Base-by-base conservation (phyloP, 2,113 vertebrate genomes). In the Microcebus griseorufus region DNA sequence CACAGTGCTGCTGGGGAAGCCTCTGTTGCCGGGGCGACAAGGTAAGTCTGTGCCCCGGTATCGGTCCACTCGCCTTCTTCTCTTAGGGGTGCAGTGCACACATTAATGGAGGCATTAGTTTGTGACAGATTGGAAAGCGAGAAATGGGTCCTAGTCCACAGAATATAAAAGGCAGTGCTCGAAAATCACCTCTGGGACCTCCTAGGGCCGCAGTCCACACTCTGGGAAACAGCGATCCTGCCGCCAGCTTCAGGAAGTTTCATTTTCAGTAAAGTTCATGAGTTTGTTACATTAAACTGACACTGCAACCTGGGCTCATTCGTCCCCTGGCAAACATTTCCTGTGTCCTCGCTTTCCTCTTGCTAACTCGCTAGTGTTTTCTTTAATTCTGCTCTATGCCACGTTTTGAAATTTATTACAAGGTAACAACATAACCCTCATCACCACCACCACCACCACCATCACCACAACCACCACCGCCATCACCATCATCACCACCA, bases 391-490 rank as follows among this genome's bases (percentile, higher is more conserved):
- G 53, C 39, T 67, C n/a, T 45, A 13, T 0, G 67, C 87, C 62
- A 64, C 6, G 1, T 75, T 70, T 48, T 73, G 10, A 69, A 78
- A 60, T 55, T 22, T 2, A 48, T 20, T 27, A 22, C 3, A 51
- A 90, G 69, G 27, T 22, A 62, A 14, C 4, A n/a, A 8, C 32
- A 2, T 9, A 5, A 32, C 7, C 72, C n/a, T 34, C 9, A 45
- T 14, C 53, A n/a, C n/a, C n/a, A n/a, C n/a, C n/a, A 69, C 2
- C 0, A 3, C 1, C 18, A 25, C 4, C 79, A 11, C 3, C 9
- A 45, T 0, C 32, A 29, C 0, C 8, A 53, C 0, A 37, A 22
- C 0, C 2, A 27, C 0, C 27, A 6, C 0, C 16, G n/a, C n/a
- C n/a, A n/a, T n/a, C n/a, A n/a, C n/a, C n/a, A n/a, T n/a, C n/a